Evolutionary conservation across 2,888 invertebrate genomes (phyloP), one percentile per base, ranked within the genome.

Genomic region (Lepetodrilus schrolli): DNA sequence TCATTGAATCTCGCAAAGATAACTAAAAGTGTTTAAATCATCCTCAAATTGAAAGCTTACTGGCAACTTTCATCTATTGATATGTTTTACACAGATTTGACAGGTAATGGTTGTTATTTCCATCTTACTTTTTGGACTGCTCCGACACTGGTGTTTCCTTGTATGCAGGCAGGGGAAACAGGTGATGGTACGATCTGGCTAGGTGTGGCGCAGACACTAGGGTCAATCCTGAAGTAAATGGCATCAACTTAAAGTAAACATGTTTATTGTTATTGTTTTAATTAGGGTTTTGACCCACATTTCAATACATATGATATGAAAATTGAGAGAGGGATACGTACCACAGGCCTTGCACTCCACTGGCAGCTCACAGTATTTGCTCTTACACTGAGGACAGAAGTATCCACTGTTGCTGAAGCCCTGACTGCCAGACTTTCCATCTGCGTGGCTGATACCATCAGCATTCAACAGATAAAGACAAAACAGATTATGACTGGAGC

Each of bases 191-290:
- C 0, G 98, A 98, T 80, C 99, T 93, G 2, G 99, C 98, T 69
- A 99, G 93, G 92, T 99, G 99, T 23, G 99, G 98, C 0, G 99
- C 99, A 0, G 99, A 98, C 13, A 98, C 98, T 66, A 99, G 92
- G 4, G 98, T 98, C 75, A 99, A 93, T 0, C 96, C 91, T 91
- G 43, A 38, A 1, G n/a, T 1, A 38, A 38, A 38, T 38, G 8
- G 2, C 2, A 38, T 2, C 10, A 2, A 38, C 38, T n/a, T n/a
- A 38, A 38, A 38, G 38, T 1, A n/a, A n/a, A n/a, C n/a, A n/a
- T n/a, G n/a, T n/a, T n/a, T n/a, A n/a, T n/a, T n/a, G n/a, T n/a
- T n/a, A n/a, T n/a, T n/a, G n/a, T n/a, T n/a, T n/a, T n/a, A n/a
- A n/a, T n/a, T n/a, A n/a, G n/a, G n/a, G n/a, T n/a, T n/a, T n/a